These are phyloP conservation scores for Lophotriccus pileatus DNA, from an alignment of 2,797 vertebrate species.

Conservation along the genomic window DNA sequence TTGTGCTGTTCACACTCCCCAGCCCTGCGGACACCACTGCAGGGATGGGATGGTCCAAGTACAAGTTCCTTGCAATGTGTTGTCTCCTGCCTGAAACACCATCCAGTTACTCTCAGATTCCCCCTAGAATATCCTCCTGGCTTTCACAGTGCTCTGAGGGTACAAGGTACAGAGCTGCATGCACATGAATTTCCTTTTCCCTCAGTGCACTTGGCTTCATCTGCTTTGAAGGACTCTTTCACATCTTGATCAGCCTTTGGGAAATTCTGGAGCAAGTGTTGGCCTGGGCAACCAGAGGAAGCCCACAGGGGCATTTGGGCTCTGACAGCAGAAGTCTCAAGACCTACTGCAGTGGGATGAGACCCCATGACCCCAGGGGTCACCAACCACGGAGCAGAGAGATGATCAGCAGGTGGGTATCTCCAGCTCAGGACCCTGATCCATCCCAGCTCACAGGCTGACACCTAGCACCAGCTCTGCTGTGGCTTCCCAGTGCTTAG, in stretches of 20 bases:
- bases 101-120: not conserved
- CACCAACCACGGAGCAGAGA: not conserved
- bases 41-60: not conserved
- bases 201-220: not conserved
- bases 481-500: not conserved
- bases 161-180: not conserved
- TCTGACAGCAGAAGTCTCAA: not conserved
- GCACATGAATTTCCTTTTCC: not conserved
- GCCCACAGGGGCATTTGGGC: not conserved
- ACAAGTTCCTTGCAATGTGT: not conserved
- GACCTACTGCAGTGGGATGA: not conserved
- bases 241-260: fast-evolving
- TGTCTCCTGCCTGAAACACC: not conserved
- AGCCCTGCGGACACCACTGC: not conserved
- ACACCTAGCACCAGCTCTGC: not conserved
- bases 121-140: not conserved
- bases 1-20: not conserved
- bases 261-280: not conserved
- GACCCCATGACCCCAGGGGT: not conserved
- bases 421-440: not conserved
- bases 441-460: not conserved
- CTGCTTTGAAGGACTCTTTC: not conserved
- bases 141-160: not conserved
- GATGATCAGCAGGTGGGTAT: not conserved
- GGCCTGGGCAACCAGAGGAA: not conserved